Base-by-base conservation (phyloP, 2,888 invertebrate species). In the Agriopis marginaria region DNA sequence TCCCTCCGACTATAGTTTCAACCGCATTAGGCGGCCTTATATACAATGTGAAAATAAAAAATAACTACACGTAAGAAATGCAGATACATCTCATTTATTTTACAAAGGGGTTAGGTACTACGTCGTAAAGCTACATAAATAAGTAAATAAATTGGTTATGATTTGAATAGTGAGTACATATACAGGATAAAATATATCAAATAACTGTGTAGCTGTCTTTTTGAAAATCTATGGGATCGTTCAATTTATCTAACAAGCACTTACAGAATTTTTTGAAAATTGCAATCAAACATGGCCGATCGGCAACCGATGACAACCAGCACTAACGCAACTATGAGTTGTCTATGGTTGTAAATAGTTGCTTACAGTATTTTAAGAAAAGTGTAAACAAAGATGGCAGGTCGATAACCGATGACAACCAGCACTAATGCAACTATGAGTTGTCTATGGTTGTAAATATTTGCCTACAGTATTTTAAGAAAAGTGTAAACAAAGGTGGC, bases 21-120 rank as follows among this genome's bases (percentile, higher is more conserved):
- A 23, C 17, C 17, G 17, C 17, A 23, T 23, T 23, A 23, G 17
- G 17, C 17, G 17, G 17, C 2, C 17, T 23, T 23, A 23, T 23
- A 23, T 7, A 10, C 5, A 8, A 8, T 17, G 1, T 45, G n/a
- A 39, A 47, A 39, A 12, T 39, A n/a, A 56, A 51, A 65, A 17
- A 61, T 44, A 12, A 40, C 10, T n/a, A 12, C 40, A 50, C 6
- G 9, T 45, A 51, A 53, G 17, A 45, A 59, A 62, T 63, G 32
- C 23, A 54, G 60, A 64, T 54, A 23, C 54, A 58, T 58, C 40
- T 55, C n/a, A 40, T 67, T 65, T 62, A 58, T 54, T 66, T 63
- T 69, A 64, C 64, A 64, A 64, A 68, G 53, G 54, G n/a, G 50
- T 68, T 63, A 68, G 51, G 14, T 60, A 53, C 58, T 54, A 39